Evolutionary conservation across 2,113 vertebrate genomes (phyloP), one percentile per base, ranked within the genome.

Genomic region (Dipodomys spectabilis): DNA sequence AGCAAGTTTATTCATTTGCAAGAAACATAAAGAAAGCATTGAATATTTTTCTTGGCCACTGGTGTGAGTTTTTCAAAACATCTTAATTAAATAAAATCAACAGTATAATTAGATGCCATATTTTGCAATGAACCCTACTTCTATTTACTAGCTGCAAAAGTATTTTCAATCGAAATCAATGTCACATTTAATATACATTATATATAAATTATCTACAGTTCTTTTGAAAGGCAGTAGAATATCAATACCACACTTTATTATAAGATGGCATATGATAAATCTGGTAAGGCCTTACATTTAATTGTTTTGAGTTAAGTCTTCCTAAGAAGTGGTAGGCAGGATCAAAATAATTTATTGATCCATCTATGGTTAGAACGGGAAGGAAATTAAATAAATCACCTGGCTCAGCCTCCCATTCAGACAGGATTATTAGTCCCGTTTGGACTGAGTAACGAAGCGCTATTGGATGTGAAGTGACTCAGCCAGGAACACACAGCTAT

Each of bases 1-100:
- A 44, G 64, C 30, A 64, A 8, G 27, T 93, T 95, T 90, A 95
- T 82, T 95, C 32, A 19, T 18, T 12, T 27, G 11, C 60, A 28
- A 86, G 45, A 60, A 11, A 28, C 39, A 30, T 16, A 30, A 5
- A 45, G 62, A 75, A 62, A 25, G 39, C 72, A 13, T 15, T 7
- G 27, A 1, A 30, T 1, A 6, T 28, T 30, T 39, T 44, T 30
- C 53, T 13, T 2, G 13, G 62, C 20, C 32, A 53, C 62, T 30
- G 30, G 18, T 5, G 10, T 22, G 25, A 39, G 8, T 0, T 39
- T 68, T 30, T 13, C 32, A 67, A 86, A 85, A 35, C 5, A 11
- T 32, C 57, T 78, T n/a, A 78, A 30, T 28, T 79, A 25, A 77
- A n/a, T 18, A 67, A 91, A 20, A 60, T 22, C 60, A 27, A 72